Evolutionary conservation across 2,113 vertebrate genomes (phyloP), one percentile per base, ranked within the genome.

Genomic region (Pycnonotus jocosus): DNA sequence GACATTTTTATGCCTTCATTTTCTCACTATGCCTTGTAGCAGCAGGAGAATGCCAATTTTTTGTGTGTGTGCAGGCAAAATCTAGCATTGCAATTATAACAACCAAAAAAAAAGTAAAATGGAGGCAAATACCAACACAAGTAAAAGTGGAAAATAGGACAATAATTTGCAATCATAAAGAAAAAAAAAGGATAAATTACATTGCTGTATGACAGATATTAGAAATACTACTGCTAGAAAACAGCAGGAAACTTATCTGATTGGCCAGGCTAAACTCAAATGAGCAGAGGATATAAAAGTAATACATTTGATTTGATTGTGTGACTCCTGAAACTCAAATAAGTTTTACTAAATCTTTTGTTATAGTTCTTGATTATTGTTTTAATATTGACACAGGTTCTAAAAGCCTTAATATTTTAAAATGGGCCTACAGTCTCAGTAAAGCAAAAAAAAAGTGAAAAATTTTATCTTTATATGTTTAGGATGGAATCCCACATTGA

Each of bases 1-100:
- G 87, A 69, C 81, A 83, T 92, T 93, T 95, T 69, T 94, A 91
- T 85, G 62, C n/a, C 81, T 94, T 85, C 9, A 57, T 93, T 93
- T 92, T 84, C 76, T 93, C 79, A 50, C 89, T 70, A 23, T 61
- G 51, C 40, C 56, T 93, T 71, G 54, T 73, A 94, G 71, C 69
- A 90, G 81, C 42, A 82, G 60, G 68, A 86, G 31, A 91, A 69
- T 60, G 76, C 42, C 47, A 81, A 65, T 7, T 69, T 62, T 82
- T 0, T 70, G 4, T 65, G 24, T 66, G 1, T 62, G 7, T 8
- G 18, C 60, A 37, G 47, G 19, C 38, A 78, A 45, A 92, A 53
- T 85, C 37, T 92, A 92, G 30, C 66, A 89, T 38, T 85, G 66
- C 38, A 96, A 95, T 82, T 93, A 10, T 54, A 93, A 48, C 37